phyloP scores from a whole-genome alignment of 2,113 vertebrate species.

The Nibea coibor region DNA sequence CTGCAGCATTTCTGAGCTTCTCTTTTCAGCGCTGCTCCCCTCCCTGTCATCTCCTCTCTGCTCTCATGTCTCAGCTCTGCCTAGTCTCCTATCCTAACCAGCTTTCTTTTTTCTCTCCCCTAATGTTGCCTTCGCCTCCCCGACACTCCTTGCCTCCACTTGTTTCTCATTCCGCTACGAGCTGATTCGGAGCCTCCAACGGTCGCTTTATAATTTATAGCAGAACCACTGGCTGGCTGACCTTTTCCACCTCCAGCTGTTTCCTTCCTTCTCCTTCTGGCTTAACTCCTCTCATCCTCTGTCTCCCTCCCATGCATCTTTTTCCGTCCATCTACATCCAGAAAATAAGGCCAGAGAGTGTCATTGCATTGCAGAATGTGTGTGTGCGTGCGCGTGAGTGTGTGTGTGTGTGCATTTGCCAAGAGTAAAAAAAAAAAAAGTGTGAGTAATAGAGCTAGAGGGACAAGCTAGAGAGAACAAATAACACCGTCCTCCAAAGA shows the following conservation, averaged over 20 bases:
- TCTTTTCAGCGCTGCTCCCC: conserved; percentile 11
- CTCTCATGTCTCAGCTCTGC: conserved; percentile 20
- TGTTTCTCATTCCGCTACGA: conserved; percentile 29
- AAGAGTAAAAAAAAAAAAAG: not conserved
- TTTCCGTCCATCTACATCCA: conserved; percentile 43
- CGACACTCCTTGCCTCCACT: not conserved
- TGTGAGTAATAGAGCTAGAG: conserved; percentile 55
- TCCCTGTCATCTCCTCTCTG: conserved; percentile 41
- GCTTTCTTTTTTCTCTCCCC: not conserved
- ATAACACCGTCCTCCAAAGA: conserved; percentile 59
- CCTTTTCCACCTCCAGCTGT: conserved; percentile 69
- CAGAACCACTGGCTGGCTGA: conserved; percentile 53
- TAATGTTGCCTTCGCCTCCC: not conserved
- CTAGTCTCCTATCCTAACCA: not conserved
- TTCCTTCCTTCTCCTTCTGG: conserved; percentile 48
- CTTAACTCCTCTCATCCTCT: conserved; percentile 31
- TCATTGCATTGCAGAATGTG: conserved; percentile 20
- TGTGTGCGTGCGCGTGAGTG: conserved; percentile 22
- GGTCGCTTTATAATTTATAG: conserved; percentile 57
- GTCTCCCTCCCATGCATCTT: not conserved
- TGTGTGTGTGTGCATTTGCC: conserved; percentile 13
- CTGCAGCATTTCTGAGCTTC: conserved; percentile 25
- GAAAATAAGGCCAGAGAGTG: conserved; percentile 32
- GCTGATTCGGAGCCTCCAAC: conserved; percentile 31
- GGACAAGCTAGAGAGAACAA: conserved; percentile 48